phyloP scores from a whole-genome alignment of 2,113 vertebrate genomes.

The Vicugna pacos region DNA sequence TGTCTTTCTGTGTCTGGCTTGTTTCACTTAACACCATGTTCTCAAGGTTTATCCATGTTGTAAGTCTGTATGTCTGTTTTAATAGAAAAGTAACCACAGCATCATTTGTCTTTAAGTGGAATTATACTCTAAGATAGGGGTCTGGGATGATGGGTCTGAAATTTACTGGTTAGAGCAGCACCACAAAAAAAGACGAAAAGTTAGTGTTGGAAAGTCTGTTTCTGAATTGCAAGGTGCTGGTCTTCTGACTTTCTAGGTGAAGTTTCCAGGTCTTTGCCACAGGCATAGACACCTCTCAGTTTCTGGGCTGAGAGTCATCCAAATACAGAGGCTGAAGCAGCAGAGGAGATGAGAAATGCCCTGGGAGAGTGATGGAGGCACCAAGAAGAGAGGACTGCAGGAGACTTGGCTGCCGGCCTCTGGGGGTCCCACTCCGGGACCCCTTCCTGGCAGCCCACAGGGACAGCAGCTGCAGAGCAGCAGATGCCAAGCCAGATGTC shows the following conservation, averaged over 20 bases:
- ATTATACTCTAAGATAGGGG: neutral
- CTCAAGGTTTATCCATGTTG: neutral
- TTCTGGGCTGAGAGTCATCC: neutral
- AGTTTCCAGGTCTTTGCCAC: neutral
- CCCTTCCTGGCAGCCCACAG: neutral
- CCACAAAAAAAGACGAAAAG: neutral
- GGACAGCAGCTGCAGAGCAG: neutral
- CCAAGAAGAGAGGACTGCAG: slow-evolving; percentile 73
- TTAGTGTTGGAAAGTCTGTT: neutral
- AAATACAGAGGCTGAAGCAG: neutral
- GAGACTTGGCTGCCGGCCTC: neutral
- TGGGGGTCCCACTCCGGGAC: neutral
- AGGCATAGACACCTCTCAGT: neutral
- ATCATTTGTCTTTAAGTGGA: neutral
- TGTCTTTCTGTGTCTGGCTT: neutral
- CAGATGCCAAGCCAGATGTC: slow-evolving; percentile 91
- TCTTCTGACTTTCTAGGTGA: neutral
- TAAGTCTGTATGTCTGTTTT: neutral
- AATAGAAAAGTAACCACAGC: neutral
- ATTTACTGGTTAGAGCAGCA: neutral
- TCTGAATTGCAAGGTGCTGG: accelerated
- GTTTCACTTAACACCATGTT: neutral
- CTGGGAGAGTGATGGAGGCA: slow-evolving; percentile 69
- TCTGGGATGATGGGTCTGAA: neutral
- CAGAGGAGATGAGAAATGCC: slow-evolving; percentile 77